These are phyloP conservation scores for Zoanthus sociatus DNA, from an alignment of 92 coral and sea anemone species.

Conservation along the genomic window DNA sequence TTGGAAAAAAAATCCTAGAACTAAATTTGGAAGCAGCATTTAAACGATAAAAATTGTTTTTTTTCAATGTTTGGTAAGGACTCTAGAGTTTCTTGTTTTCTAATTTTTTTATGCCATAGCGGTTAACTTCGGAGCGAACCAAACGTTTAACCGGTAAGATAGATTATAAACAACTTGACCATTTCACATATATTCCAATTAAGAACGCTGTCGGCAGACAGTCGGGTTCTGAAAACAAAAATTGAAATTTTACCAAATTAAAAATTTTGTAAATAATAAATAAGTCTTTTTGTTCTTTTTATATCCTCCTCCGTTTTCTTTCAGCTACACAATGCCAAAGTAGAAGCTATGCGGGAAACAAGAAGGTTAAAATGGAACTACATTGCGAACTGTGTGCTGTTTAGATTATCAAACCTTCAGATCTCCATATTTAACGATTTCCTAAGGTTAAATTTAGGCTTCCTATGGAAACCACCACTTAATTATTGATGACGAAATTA, in stretches of 20 bases:
- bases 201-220: slow-evolving; percentile 27
- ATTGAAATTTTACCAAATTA: slow-evolving; percentile 29
- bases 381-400: neutral
- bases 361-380: neutral
- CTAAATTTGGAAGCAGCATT: neutral
- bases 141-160: neutral
- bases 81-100: neutral
- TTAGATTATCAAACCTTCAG: too few species aligned
- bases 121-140: neutral
- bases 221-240: neutral
- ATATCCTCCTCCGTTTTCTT: neutral
- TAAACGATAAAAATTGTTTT: neutral
- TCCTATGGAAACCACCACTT: slow-evolving; percentile 4
- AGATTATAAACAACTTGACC: slow-evolving; percentile 7
- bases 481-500: slow-evolving; percentile 41
- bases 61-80: neutral
- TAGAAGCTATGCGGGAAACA: neutral
- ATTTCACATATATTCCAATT: slow-evolving; percentile 16
- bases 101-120: too few species aligned
- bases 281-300: slow-evolving; percentile 14
- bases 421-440: neutral
- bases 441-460: neutral
- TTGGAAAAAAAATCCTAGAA: neutral
- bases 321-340: neutral
- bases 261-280: slow-evolving; percentile 16